A percentile compares a stretch with the other conserved stretches of the same genome.
Evolutionary conservation across 2,888 invertebrate species (phyloP).

Genomic region (Thecophora atra): DNA sequence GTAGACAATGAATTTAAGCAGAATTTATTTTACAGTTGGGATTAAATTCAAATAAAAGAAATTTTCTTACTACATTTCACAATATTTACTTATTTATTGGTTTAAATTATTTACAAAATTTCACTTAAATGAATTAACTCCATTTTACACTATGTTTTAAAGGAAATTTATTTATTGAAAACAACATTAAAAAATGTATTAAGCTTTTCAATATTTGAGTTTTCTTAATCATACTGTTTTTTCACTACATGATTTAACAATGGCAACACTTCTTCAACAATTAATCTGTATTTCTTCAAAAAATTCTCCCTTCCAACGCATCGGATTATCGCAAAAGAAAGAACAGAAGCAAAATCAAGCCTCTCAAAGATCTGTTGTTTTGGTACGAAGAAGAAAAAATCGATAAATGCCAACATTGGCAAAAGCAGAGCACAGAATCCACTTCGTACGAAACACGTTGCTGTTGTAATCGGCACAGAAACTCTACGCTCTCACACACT

Average conservation of each 20-base stretch:
- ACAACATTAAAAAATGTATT: not conserved
- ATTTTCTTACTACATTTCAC: not conserved
- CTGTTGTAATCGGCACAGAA: not conserved
- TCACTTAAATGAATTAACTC: too few relatives aligned
- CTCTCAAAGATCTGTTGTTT: slow-evolving; percentile 31
- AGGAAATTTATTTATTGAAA: too few relatives aligned
- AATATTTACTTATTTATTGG: too few relatives aligned
- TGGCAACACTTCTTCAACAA: slow-evolving; percentile 24
- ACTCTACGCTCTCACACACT: not conserved
- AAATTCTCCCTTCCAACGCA: not conserved
- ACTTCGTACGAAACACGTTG: not conserved
- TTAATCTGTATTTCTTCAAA: not conserved
- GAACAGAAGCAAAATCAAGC: slow-evolving; percentile 4
- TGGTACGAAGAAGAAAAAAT: slow-evolving; percentile 50
- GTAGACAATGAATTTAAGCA: not conserved
- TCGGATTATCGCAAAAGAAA: not conserved
- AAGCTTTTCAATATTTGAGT: not conserved
- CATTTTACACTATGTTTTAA: too few relatives aligned
- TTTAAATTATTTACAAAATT: too few relatives aligned
- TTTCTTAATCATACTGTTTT: not conserved
- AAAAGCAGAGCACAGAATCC: slow-evolving; percentile 40
- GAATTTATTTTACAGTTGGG: not conserved
- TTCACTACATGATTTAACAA: not conserved
- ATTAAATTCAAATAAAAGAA: not conserved
- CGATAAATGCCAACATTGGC: slow-evolving; percentile 60